Base-by-base conservation (phyloP, 2,888 invertebrate species). In the Drosophila mulleri region DNA sequence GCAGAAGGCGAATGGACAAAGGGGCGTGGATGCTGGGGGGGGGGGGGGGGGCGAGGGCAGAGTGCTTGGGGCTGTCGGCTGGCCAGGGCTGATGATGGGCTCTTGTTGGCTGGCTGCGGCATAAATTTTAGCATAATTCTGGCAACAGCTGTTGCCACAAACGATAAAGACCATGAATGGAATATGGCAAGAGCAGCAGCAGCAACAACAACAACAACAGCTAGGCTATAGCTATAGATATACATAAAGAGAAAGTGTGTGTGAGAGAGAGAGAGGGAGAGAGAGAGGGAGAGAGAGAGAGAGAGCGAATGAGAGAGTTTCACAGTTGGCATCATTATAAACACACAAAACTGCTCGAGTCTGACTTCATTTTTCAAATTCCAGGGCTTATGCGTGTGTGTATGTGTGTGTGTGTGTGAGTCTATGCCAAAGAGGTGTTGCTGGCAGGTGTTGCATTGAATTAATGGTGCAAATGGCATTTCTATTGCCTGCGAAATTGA, bases 381-480 rank as follows among this genome's bases (percentile, higher is more conserved):
- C 80, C 70, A 32, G 20, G 54, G 37, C 29, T 54, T n/a, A 11
- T 35, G 18, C 12, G 35, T 52, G 53, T 20, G 35, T 37, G 26
- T 52, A 29, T 52, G 53, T 20, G 35, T 37, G 26, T 47, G 35
- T 52, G 45, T 54, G 18, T 29, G 29, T 29, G 29, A 29, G 29
- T 29, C 29, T 29, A 29, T 29, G 29, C 23, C 75, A 82, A 86
- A 85, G 16, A 48, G 85, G 88, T 87, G 87, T 86, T 89, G 76
- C 75, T 75, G 85, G 87, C 85, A 86, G 85, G 85, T 86, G 85
- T 86, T 86, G 85, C 85, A 86, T 78, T 88, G 85, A 88, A 86
- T 88, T 86, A 88, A 86, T 86, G 89, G 85, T 86, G 89, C 89
- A 86, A 86, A 86, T 86, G 85, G 89, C 87, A 86, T 86, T 86